These are phyloP conservation scores for Narcine bancroftii DNA, from an alignment of 2,113 vertebrate genomes.

Conservation along the genomic window DNA sequence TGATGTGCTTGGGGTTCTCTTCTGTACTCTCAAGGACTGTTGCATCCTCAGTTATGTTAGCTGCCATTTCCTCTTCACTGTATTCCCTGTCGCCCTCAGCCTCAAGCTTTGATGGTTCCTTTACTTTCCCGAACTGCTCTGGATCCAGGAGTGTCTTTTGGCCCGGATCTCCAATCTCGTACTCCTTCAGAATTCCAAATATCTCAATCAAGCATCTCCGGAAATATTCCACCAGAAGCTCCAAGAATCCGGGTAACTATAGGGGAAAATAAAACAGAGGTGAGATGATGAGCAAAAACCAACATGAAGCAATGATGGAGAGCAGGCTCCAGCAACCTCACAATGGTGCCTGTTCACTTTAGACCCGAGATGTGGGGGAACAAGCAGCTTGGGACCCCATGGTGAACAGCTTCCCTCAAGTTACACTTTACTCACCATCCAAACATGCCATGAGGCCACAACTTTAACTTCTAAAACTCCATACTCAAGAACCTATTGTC, in stretches of 20 bases:
- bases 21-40: slow-evolving; percentile 55
- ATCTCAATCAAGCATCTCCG: slow-evolving; percentile 96
- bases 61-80: slow-evolving; percentile 59
- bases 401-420: too few species aligned
- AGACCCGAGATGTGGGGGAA: not conserved
- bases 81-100: slow-evolving; percentile 49
- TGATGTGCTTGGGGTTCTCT: slow-evolving; percentile 73
- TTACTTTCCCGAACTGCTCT: slow-evolving; percentile 59
- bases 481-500: too few species aligned
- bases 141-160: slow-evolving; percentile 90
- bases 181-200: slow-evolving; percentile 93
- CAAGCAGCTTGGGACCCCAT: too few species aligned
- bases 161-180: slow-evolving; percentile 90
- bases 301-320: not conserved
- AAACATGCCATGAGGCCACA: too few species aligned
- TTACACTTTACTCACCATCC: too few species aligned
- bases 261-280: slow-evolving; percentile 36
- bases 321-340: not conserved
- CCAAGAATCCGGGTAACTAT: slow-evolving; percentile 92
- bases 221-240: slow-evolving; percentile 95
- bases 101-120: slow-evolving; percentile 52
- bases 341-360: not conserved
- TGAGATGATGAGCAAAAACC: not conserved
- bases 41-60: slow-evolving; percentile 56
- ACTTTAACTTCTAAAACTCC: too few species aligned